A percentile compares a stretch with the other conserved stretches of the same genome.
These are phyloP conservation scores for Silurus meridionalis DNA, from an alignment of 2,113 vertebrate species.

Conservation along the genomic window DNA sequence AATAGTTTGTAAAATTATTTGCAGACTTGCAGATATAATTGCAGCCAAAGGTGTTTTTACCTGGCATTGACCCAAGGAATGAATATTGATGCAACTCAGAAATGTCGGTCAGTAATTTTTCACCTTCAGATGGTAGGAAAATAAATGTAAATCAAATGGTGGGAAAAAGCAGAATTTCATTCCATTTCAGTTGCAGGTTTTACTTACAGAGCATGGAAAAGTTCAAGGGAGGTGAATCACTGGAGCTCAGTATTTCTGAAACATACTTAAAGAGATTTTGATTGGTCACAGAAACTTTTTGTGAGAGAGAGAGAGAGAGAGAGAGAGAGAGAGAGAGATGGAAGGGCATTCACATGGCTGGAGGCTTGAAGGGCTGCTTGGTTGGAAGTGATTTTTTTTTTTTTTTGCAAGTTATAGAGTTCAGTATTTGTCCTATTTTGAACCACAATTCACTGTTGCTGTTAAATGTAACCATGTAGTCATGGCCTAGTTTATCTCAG, in stretches of 20 bases:
- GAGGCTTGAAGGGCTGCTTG: not conserved
- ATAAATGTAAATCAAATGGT: not conserved
- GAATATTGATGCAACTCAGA: not conserved
- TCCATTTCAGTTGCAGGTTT: not conserved
- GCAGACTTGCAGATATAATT: not conserved
- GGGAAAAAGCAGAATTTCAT: not conserved
- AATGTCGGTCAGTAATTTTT: not conserved
- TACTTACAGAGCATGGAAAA: not conserved
- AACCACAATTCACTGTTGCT: constrained; percentile 27
- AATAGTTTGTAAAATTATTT: not conserved
- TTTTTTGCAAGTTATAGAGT: not conserved
- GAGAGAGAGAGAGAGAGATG: not conserved
- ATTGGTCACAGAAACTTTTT: not conserved
- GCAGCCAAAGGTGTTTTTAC: not conserved
- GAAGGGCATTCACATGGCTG: not conserved
- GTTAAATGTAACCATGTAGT: constrained; percentile 1
- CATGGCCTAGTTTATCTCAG: constrained; percentile 28
- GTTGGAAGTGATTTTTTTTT: not conserved
- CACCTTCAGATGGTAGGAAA: not conserved
- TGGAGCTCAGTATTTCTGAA: not conserved
- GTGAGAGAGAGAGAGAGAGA: not conserved
- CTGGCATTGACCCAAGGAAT: not conserved
- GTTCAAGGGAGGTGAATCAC: not conserved
- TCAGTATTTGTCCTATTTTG: constrained; percentile 21
- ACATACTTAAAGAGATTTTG: not conserved